Base-by-base conservation (phyloP, 2,797 vertebrate species). In the Rhinoraja longicauda region DNA sequence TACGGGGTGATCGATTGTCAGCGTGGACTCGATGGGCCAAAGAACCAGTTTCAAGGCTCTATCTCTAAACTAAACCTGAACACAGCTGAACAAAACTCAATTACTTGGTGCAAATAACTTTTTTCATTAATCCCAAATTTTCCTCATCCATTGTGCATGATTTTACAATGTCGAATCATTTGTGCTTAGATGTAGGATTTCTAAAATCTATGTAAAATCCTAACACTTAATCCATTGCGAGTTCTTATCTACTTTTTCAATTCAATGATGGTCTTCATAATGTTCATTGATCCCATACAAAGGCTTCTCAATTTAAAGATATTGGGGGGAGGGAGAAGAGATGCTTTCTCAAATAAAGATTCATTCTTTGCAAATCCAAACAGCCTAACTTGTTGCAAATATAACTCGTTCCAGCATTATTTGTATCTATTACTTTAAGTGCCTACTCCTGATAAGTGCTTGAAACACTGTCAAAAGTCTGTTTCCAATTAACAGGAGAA, bases 331-430 rank as follows among this genome's bases (percentile, higher is more conserved):
- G 45, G 4, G 45, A 53, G 45, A 45, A 78, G 4, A 29, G 53
- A 29, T n/a, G 19, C 57, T 82, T 45, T 29, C 45, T 79, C 39
- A 53, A 24, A 57, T 17, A 59, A 19, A 59, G 24, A 29, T 29
- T 59, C 26, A 59, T 59, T 26, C 13, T 17, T 77, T 77, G 76
- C 12, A 36, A 29, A 32, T 77, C 76, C 26, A 59, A 84, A 57
- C 53, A 29, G 81, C 45, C 53, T 26, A 84, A 17, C 32, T 57
- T n/a, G 53, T n/a, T 59, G 81, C 81, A 59, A 84, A 59, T 84
- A 84, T 84, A 84, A 84, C 53, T n/a, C n/a, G n/a, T n/a, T n/a
- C n/a, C n/a, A 59, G 81, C 81, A 84, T 59, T 26, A 12, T 84
- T 84, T 12, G 26, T 59, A 29, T 59, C 81, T n/a, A 17, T 29